Conservation (phyloP, 2,888 invertebrate species). For the Netelia melanura region DNA sequence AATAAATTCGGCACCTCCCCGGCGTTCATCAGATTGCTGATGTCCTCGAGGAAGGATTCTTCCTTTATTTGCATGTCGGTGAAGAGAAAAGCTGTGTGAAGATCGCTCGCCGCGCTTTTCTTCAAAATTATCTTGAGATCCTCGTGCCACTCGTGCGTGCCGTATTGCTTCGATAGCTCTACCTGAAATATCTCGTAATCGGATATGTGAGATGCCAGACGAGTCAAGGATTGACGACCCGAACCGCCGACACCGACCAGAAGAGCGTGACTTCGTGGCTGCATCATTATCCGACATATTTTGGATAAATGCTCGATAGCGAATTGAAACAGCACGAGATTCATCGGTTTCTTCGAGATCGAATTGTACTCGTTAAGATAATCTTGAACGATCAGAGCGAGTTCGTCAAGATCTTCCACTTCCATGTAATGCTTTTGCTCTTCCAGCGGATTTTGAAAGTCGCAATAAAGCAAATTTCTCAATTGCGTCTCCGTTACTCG, state of each 20-base stretch:
- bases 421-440: constrained; percentile 93
- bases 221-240: constrained; percentile 95
- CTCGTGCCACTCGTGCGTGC: constrained; percentile 95
- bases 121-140: constrained; percentile 93
- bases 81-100: constrained; percentile 95
- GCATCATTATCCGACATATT: constrained; percentile 95
- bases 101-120: constrained; percentile 93
- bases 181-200: constrained; percentile 97
- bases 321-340: constrained; percentile 96
- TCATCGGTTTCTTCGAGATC: constrained; percentile 98
- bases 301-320: constrained; percentile 97
- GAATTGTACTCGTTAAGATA: constrained; percentile 96
- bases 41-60: constrained; percentile 96
- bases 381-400: constrained; percentile 92
- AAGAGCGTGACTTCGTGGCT: constrained; percentile 95
- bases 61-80: constrained; percentile 97
- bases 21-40: constrained; percentile 96
- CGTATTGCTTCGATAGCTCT: constrained; percentile 95
- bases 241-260: constrained; percentile 97
- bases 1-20: constrained; percentile 98
- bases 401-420: constrained; percentile 92
- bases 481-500: constrained; percentile 93
- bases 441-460: constrained; percentile 96
- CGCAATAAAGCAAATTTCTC: constrained; percentile 95
- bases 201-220: constrained; percentile 95